phyloP scores from a whole-genome alignment of 2,888 invertebrate genomes.

The Andricus quercusramuli region DNA sequence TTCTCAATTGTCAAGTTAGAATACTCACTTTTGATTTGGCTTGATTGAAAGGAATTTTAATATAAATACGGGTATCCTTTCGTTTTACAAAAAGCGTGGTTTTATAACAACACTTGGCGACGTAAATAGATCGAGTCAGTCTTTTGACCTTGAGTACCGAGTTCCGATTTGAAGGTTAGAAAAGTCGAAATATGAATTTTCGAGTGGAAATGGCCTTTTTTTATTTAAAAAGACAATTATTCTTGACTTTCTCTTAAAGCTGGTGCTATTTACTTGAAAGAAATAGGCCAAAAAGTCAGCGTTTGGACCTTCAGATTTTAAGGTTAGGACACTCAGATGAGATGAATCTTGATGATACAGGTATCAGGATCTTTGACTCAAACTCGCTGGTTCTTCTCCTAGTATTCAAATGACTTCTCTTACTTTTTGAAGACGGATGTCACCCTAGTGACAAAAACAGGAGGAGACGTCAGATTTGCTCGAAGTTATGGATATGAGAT shows the following conservation, averaged over 20 bases:
- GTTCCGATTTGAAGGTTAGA: too few relatives aligned
- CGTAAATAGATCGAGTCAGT: neutral
- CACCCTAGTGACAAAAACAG: slow-evolving; percentile 14
- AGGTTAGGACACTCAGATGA: neutral
- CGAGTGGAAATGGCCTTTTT: too few relatives aligned
- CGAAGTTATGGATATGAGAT: slow-evolving; percentile 89
- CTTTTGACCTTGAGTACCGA: neutral
- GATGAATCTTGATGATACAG: neutral
- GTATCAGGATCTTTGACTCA: neutral
- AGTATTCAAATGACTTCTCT: neutral
- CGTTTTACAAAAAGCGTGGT: neutral
- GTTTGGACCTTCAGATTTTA: neutral
- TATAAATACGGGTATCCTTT: neutral
- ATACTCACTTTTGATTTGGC: neutral
- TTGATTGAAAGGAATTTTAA: neutral
- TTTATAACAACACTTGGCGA: neutral
- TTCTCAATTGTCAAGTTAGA: neutral
- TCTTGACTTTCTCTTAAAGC: neutral
- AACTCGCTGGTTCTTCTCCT: neutral
- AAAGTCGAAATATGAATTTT: too few relatives aligned
- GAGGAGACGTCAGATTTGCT: slow-evolving; percentile 83
- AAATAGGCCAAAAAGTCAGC: neutral
- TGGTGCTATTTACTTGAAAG: neutral
- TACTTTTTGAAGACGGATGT: neutral
- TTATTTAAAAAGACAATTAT: too few relatives aligned